A percentile compares a stretch with the other conserved stretches of the same genome.
These are phyloP conservation scores for Poecilia gillii DNA, from an alignment of 2,797 vertebrate genomes.

Conservation along the genomic window DNA sequence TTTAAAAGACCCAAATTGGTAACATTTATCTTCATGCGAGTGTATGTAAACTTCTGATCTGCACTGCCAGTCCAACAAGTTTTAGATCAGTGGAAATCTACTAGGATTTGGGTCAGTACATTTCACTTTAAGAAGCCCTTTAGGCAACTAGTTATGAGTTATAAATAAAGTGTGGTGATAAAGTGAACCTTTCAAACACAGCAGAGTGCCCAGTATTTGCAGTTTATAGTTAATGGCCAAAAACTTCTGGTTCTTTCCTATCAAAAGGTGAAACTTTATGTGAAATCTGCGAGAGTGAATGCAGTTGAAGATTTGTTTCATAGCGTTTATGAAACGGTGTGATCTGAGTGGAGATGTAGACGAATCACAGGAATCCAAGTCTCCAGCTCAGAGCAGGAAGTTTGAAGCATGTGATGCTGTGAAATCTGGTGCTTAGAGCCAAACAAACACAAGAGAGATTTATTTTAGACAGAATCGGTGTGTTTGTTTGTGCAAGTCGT, in stretches of 20 bases:
- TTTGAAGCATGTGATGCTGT: slow-evolving; percentile 15
- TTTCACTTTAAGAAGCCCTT: neutral
- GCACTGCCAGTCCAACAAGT: neutral
- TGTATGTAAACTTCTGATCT: neutral
- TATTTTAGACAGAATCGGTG: neutral
- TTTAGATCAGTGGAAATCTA: neutral
- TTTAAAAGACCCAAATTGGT: neutral
- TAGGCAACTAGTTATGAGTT: neutral
- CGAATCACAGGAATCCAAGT: neutral
- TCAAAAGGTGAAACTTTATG: neutral
- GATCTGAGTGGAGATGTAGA: slow-evolving; percentile 8
- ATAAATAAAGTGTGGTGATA: neutral
- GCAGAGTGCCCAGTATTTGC: slow-evolving; percentile 5
- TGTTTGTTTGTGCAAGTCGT: slow-evolving; percentile 20
- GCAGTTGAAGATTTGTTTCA: slow-evolving; percentile 1
- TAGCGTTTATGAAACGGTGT: slow-evolving; percentile 2
- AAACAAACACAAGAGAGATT: slow-evolving; percentile 7
- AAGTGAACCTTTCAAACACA: neutral
- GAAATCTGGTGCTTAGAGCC: slow-evolving; percentile 25
- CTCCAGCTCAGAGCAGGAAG: slow-evolving; percentile 19
- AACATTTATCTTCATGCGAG: neutral
- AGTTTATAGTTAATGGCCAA: slow-evolving; percentile 8
- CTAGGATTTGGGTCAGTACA: neutral
- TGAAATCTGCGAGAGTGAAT: slow-evolving; percentile 2
- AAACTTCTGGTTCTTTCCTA: slow-evolving; percentile 3